Evolutionary conservation across 2,888 invertebrate genomes (phyloP), one percentile per base, ranked within the genome.

Genomic region (Aradus depressus): DNA sequence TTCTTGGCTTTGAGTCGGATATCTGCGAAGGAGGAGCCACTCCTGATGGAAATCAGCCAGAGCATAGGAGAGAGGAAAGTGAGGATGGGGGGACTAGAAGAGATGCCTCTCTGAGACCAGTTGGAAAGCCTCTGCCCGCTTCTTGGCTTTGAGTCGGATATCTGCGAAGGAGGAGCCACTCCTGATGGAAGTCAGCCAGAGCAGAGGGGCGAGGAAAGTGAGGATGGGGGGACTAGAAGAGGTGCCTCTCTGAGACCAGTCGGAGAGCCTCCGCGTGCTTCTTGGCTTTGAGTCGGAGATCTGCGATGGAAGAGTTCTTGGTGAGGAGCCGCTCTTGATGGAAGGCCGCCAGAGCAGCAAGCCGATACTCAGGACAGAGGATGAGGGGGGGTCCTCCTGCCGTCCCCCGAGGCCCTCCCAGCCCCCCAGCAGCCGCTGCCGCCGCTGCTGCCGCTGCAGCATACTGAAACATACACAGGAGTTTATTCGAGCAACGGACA

Each of bases 281-380:
- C 66, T 88, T 82, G 18, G 95, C 93, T 70, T 95, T 95, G 59
- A 93, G 76, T 61, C 95, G 75, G 50, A 95, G 75, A 71, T 95
- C 95, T 0, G 92, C 93, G 66, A 95, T 93, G 67, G 91, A 92
- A 18, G 90, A 91, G 63, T 87, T 85, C 68, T 87, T 85, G 63
- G 84, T 83, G 54, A 62, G 61, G 48, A 65, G 62, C 54, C 65
- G 57, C 60, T 65, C 63, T 60, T 65, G 64, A 52, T 84, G 81
- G 14, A 84, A 84, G n/a, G 81, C 80, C 6, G 84, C 82, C 38
- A 89, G 75, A 2, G 85, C 82, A 6, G 89, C 85, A 59, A 90
- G 74, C 55, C 86, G 86, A 37, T 79, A 77, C 53, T 80, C 79
- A 12, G 80, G 80, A 59, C 80, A 77, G 53, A 79, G 72, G 49